A percentile compares a stretch with the other conserved stretches of the same genome.
Conservation (phyloP, 2,797 vertebrate genomes). For the Cephalopachus bancanus region DNA sequence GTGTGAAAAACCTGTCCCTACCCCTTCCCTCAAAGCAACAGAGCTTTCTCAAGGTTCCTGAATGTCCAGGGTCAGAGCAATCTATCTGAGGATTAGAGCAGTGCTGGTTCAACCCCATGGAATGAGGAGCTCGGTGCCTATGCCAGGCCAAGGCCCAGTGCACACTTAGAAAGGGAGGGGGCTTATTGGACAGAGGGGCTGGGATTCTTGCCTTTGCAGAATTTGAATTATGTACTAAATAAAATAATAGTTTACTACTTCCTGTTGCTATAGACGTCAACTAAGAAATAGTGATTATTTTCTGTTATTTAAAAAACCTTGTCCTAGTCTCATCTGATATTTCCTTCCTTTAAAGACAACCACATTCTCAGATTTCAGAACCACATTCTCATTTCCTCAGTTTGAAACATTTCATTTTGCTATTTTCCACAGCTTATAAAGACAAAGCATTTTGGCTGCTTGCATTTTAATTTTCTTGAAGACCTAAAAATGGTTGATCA, state of each 20-base stretch:
- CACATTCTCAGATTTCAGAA: background rate
- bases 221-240: background rate
- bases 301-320: conserved; percentile 38
- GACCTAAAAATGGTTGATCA: conserved; percentile 3
- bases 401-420: background rate
- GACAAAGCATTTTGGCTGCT: conserved; percentile 20
- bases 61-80: background rate
- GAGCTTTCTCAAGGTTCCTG: background rate
- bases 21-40: background rate
- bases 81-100: background rate
- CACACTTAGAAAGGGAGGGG: background rate
- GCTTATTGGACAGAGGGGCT: background rate
- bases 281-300: background rate
- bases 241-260: background rate
- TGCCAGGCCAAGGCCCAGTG: background rate
- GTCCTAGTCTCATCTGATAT: background rate
- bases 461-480: conserved; percentile 6
- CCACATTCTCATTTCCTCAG: background rate
- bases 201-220: background rate
- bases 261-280: background rate
- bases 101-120: background rate
- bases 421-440: conserved; percentile 39
- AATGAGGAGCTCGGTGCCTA: background rate
- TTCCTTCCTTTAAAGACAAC: conserved; percentile 24
- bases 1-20: background rate